A percentile compares a stretch with the other conserved stretches of the same genome.
Conservation (phyloP, 2,888 invertebrate species). For the Gari tellinella region DNA sequence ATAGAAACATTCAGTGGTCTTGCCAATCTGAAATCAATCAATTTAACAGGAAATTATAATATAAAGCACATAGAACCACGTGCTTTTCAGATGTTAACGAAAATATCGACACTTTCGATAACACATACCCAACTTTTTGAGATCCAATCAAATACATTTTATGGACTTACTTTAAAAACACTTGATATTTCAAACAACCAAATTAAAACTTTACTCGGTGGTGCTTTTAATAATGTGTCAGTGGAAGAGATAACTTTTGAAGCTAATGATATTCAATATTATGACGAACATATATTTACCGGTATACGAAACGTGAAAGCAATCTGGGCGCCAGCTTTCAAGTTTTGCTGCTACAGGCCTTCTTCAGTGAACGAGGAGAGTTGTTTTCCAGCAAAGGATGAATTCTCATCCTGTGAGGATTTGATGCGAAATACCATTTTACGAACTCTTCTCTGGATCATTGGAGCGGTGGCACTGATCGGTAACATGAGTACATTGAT, state of each 20-base stretch:
- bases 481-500: constrained; percentile 59
- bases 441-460: constrained; percentile 58
- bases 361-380: constrained; percentile 43
- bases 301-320: constrained; percentile 5
- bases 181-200: constrained; percentile 16
- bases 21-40: neutral
- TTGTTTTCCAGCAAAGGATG: constrained; percentile 50
- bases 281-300: constrained; percentile 9
- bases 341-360: constrained; percentile 27
- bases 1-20: neutral
- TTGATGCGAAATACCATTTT: constrained; percentile 59
- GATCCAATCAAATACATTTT: constrained; percentile 12
- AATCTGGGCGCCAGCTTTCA: constrained; percentile 7
- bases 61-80: neutral
- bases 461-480: constrained; percentile 52
- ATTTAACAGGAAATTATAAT: constrained; percentile 5
- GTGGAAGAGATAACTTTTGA: constrained; percentile 7
- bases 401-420: constrained; percentile 62
- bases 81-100: constrained; percentile 5
- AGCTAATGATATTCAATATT: neutral
- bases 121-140: neutral
- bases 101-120: neutral
- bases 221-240: constrained; percentile 5
- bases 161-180: constrained; percentile 2
- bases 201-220: constrained; percentile 3